A percentile compares a stretch with the other conserved stretches of the same genome.
These are phyloP conservation scores for Nothocercus julius DNA, from an alignment of 2,113 vertebrate genomes.

Conservation along the genomic window DNA sequence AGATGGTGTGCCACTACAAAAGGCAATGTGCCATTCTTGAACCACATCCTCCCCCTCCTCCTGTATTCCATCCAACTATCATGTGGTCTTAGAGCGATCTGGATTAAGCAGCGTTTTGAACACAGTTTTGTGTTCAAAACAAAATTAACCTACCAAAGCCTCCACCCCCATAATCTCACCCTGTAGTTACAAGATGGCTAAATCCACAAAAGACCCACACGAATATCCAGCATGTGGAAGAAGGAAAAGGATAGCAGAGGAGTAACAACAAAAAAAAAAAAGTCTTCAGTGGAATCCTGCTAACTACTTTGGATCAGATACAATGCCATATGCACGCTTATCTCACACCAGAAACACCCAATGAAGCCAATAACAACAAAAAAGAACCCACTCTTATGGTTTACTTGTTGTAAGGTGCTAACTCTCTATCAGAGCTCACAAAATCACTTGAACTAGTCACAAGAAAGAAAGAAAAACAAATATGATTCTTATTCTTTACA, in stretches of 20 bases:
- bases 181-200: not conserved
- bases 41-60: not conserved
- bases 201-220: not conserved
- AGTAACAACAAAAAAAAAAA: not conserved
- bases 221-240: not conserved
- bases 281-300: not conserved
- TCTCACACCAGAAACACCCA: not conserved
- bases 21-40: not conserved
- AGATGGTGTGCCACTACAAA: not conserved
- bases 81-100: not conserved
- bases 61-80: not conserved
- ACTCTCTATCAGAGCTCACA: not conserved
- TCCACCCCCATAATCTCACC: not conserved
- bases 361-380: not conserved
- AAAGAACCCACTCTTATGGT: not conserved
- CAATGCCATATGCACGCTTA: not conserved
- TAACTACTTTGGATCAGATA: not conserved
- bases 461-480: not conserved
- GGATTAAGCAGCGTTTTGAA: not conserved
- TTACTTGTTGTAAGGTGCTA: not conserved
- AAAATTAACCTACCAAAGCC: not conserved
- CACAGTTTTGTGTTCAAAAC: not conserved
- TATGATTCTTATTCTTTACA: not conserved
- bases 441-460: not conserved
- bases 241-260: not conserved